Percentiles rank a stretch among this genome's conserved stretches.
phyloP scores from a whole-genome alignment of 2,888 invertebrate genomes.

The Cancer borealis region DNA sequence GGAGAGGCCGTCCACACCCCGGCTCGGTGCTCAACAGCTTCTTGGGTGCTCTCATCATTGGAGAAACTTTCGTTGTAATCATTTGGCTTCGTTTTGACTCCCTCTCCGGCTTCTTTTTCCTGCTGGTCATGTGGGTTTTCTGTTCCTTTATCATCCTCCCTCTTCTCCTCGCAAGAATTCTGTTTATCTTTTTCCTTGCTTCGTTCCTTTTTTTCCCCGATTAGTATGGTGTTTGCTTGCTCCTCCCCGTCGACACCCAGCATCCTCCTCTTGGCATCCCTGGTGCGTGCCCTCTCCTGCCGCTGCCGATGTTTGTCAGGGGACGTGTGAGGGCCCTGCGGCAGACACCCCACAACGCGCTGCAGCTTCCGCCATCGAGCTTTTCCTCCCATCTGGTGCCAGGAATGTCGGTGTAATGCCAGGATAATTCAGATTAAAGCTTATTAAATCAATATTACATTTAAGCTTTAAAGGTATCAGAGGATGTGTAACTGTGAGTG shows the following conservation, averaged over 20 bases:
- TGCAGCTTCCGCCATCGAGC: conserved; percentile 67
- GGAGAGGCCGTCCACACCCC: conserved; percentile 30
- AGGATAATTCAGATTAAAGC: too few relatives aligned
- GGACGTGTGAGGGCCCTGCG: conserved; percentile 37
- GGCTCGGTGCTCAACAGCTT: not conserved
- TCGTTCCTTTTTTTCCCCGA: conserved; percentile 7
- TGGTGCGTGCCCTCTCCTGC: conserved; percentile 52
- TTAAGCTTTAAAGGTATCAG: too few relatives aligned
- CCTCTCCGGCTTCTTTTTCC: not conserved
- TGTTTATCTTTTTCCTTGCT: not conserved
- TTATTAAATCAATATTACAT: too few relatives aligned
- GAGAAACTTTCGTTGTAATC: not conserved
- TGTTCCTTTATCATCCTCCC: not conserved
- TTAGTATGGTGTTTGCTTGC: conserved; percentile 23
- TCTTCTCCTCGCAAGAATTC: not conserved
- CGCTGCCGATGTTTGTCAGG: conserved; percentile 45
- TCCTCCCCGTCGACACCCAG: conserved; percentile 55
- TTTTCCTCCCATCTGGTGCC: conserved; percentile 60
- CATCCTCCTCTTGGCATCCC: conserved; percentile 61
- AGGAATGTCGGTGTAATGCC: not conserved
- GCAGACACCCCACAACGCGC: conserved; percentile 52
- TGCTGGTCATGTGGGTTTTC: not conserved
- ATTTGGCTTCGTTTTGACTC: not conserved
- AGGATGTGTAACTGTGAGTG: too few relatives aligned
- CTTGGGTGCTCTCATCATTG: not conserved